A percentile compares a stretch with the other conserved stretches of the same genome.
phyloP scores from a whole-genome alignment of 2,113 vertebrate species.

The Xiphophorus hellerii region DNA sequence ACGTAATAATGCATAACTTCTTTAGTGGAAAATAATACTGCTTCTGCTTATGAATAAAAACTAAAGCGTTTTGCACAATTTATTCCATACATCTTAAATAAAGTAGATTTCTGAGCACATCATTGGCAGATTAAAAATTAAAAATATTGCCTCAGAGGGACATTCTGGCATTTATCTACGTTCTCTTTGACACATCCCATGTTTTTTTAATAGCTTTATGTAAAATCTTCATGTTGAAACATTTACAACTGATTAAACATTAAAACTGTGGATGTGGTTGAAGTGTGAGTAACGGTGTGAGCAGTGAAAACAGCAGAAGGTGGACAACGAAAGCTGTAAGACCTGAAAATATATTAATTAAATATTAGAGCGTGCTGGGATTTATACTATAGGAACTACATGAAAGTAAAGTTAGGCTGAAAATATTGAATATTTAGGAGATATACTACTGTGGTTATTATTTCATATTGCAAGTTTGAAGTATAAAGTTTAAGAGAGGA shows the following conservation, averaged over 20 bases:
- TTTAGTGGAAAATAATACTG: not conserved
- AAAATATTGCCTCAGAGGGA: not conserved
- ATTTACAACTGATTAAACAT: not conserved
- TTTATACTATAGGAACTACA: too few species aligned
- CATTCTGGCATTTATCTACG: not conserved
- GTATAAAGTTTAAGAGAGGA: too few species aligned
- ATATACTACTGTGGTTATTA: too few species aligned
- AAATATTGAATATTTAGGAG: too few species aligned
- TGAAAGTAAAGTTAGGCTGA: too few species aligned
- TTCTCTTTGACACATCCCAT: not conserved
- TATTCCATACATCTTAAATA: not conserved
- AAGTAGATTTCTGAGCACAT: not conserved
- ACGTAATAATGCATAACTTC: not conserved
- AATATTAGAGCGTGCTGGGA: too few species aligned
- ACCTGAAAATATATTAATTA: not conserved
- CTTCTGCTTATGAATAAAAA: not conserved
- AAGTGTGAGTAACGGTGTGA: not conserved
- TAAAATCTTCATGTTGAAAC: not conserved
- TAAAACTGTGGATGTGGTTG: not conserved
- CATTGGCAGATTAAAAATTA: not conserved
- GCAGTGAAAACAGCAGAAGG: not conserved
- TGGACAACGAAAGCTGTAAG: not conserved
- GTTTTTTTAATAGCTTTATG: constrained; percentile 1
- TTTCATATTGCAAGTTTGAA: too few species aligned
- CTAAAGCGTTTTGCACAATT: not conserved